Base-by-base conservation (phyloP, 2,797 vertebrate species). In the Sebastes kiyomatsui region DNA sequence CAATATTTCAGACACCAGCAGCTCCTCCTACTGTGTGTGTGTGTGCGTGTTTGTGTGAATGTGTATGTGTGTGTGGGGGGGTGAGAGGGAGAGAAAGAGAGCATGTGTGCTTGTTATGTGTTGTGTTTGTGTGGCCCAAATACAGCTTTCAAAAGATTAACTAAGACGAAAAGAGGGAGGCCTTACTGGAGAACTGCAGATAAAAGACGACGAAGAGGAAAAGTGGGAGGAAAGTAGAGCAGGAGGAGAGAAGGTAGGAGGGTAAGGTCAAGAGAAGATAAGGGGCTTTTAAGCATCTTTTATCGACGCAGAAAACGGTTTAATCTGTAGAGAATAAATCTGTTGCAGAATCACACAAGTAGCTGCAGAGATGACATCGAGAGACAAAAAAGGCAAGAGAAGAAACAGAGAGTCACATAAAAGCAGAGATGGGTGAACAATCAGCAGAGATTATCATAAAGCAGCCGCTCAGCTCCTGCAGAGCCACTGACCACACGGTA, bases 191-290 rank as follows among this genome's bases (percentile, higher is more conserved):
- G 78, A 79, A 70, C 20, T 32, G 49, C 56, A 72, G 65, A 85
- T 82, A 52, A 70, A 82, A 54, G 33, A 72, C 4, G 2, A 16
- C 6, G 13, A 16, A 64, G 56, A 71, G 12, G 8, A 64, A 71
- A 78, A 75, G 75, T 56, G 46, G 58, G 67, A 75, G 67, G 27
- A 72, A 71, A 73, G 20, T 20, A 64, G 42, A 79, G 56, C 18
- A n/a, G 14, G 16, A 54, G 12, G 23, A 73, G 66, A 68, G 58
- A 67, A 27, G 42, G 49, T 32, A 62, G 38, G 61, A 79, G 20
- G 65, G 49, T 46, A 75, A 83, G 82, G 82, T 82, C 83, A 81
- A n/a, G 67, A 70, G 25, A 58, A 72, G 61, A 87, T 77, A 79
- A 79, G 75, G 71, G 28, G 32, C 65, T 82, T 86, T 86, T 72